Percentiles rank a stretch among this genome's conserved stretches.
phyloP scores from a whole-genome alignment of 2,797 vertebrate genomes.

The Apogon hyalosoma region DNA sequence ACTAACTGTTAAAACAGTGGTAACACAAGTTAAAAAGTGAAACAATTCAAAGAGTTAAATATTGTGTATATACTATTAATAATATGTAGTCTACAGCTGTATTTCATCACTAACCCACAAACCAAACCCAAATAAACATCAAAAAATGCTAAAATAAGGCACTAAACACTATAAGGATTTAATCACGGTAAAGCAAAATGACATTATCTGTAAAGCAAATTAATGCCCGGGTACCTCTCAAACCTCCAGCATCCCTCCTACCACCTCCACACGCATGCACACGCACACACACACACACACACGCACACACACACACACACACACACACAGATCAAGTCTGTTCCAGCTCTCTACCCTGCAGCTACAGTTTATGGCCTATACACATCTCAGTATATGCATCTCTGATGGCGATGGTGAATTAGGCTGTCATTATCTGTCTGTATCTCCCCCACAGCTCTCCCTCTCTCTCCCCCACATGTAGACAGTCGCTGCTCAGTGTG shows the following conservation, averaged over 20 bases:
- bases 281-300: not conserved
- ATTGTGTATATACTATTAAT: constrained; percentile 18
- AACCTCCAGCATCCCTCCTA: constrained; percentile 38
- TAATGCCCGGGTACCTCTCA: constrained; percentile 61
- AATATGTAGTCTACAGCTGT: not conserved
- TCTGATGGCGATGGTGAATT: constrained; percentile 71
- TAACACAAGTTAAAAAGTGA: too few species aligned
- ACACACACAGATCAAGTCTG: constrained; percentile 58
- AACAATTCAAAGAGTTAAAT: not conserved
- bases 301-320: constrained; percentile 59
- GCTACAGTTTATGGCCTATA: constrained; percentile 66
- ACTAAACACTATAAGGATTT: constrained; percentile 64
- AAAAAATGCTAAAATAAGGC: constrained; percentile 62
- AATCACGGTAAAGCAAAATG: constrained; percentile 53
- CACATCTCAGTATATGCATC: constrained; percentile 57
- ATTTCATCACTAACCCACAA: constrained; percentile 41
- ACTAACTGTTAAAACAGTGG: too few species aligned
- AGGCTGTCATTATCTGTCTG: constrained; percentile 77
- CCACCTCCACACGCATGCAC: constrained; percentile 57
- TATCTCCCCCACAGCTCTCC: constrained; percentile 59
- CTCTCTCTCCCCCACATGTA: constrained; percentile 51
- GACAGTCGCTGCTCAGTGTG: constrained; percentile 58
- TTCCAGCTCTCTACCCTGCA: constrained; percentile 69
- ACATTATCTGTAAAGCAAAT: constrained; percentile 72
- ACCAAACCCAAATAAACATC: constrained; percentile 49